A percentile compares a stretch with the other conserved stretches of the same genome.
Conservation (phyloP, 2,797 vertebrate species). For the Ctenosaura bakeri region DNA sequence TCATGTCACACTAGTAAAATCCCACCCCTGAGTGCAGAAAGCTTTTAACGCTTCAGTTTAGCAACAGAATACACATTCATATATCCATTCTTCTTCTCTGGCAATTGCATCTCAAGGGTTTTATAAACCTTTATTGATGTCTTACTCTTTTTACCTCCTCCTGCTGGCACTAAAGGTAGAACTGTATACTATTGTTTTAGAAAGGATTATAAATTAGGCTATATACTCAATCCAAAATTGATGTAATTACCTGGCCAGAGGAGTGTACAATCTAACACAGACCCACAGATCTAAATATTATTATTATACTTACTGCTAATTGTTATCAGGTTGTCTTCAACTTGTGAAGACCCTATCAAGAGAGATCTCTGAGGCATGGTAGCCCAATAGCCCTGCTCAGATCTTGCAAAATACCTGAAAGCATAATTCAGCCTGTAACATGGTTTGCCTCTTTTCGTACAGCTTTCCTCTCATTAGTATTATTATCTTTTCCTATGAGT, state of each 20-base stretch:
- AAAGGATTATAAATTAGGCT: neutral
- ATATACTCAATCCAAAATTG: neutral
- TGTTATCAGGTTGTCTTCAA: no score
- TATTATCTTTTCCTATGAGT: no score
- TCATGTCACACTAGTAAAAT: conserved; percentile 24
- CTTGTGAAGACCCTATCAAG: no score
- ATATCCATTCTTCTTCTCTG: conserved; percentile 1
- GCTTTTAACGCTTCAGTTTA: conserved; percentile 35
- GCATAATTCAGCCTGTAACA: no score
- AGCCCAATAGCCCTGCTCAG: no score
- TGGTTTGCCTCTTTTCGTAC: no score
- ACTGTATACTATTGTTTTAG: neutral
- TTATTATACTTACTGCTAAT: no score
- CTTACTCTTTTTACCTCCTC: neutral
- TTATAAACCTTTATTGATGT: neutral
- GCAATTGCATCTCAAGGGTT: neutral
- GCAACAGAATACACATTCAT: neutral
- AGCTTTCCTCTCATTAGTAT: no score
- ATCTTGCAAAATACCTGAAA: no score
- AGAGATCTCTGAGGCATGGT: no score
- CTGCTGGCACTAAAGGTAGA: neutral
- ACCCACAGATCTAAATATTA: neutral
- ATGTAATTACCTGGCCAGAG: neutral
- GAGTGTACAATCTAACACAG: neutral
- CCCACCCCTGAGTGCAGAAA: conserved; percentile 9